Percentiles rank a stretch among this genome's conserved stretches.
These are phyloP conservation scores for Macrobrachium nipponense DNA, from an alignment of 1,140 invertebrate genomes.

Conservation along the genomic window DNA sequence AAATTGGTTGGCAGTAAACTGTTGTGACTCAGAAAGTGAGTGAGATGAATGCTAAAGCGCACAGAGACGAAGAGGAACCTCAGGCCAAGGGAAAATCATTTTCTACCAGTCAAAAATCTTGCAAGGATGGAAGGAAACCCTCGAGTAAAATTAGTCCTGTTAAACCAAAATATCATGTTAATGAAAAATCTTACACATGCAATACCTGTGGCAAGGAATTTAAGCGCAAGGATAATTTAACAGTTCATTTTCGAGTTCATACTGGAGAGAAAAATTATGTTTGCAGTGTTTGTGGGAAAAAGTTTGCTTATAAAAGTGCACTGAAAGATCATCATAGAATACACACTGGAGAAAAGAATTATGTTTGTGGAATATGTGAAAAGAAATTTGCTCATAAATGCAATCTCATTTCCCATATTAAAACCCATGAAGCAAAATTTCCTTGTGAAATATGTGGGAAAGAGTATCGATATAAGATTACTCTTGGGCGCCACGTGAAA, in stretches of 20 bases:
- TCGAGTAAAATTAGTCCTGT: too few species aligned
- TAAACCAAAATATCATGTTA: too few species aligned
- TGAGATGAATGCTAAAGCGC: too few species aligned
- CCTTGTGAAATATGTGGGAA: not conserved
- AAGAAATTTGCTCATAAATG: slow-evolving; percentile 1
- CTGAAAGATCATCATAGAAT: not conserved
- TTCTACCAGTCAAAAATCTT: too few species aligned
- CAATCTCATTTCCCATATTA: not conserved
- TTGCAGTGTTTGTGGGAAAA: not conserved
- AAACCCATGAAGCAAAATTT: not conserved
- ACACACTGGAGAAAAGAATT: not conserved
- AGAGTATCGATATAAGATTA: not conserved
- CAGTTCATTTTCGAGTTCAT: not conserved
- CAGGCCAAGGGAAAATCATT: too few species aligned
- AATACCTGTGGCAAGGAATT: not conserved
- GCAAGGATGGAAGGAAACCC: too few species aligned
- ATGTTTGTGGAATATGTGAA: not conserved
- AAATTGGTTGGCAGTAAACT: too few species aligned
- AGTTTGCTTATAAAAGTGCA: not conserved
- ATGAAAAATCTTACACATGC: not conserved
- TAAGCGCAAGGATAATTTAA: not conserved
- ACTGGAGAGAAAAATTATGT: not conserved
- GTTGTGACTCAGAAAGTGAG: too few species aligned
- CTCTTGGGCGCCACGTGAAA: not conserved
- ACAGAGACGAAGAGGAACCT: too few species aligned